Conservation (phyloP, 2,797 vertebrate genomes). For the Cheracebus regulus region DNA sequence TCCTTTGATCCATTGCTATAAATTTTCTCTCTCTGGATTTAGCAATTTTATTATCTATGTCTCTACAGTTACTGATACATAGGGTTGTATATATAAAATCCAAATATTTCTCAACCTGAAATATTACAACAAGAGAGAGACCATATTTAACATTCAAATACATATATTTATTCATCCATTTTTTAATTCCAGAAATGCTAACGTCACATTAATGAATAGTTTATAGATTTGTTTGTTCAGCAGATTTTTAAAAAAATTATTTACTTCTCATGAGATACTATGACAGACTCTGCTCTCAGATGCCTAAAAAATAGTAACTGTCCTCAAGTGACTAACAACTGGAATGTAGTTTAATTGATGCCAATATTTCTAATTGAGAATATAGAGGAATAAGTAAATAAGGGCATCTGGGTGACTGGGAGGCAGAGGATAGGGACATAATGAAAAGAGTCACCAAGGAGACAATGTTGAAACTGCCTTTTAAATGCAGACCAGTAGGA, state of each 20-base stretch:
- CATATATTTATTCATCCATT: neutral
- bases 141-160: neutral
- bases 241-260: neutral
- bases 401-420: neutral
- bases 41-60: neutral
- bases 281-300: neutral
- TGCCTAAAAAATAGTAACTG: neutral
- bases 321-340: neutral
- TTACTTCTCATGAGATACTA: neutral
- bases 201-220: neutral
- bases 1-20: neutral
- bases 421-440: neutral
- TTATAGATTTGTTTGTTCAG: neutral
- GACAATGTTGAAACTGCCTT: neutral
- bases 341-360: neutral
- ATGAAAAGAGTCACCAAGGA: neutral
- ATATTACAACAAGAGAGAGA: neutral
- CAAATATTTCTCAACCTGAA: neutral
- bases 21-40: neutral
- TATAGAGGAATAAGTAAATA: neutral
- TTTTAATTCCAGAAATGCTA: neutral
- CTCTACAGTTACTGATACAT: neutral
- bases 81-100: neutral
- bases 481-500: neutral
- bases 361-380: neutral